phyloP scores from a whole-genome alignment of 2,797 vertebrate species.

The Pogonophryne albipinna region DNA sequence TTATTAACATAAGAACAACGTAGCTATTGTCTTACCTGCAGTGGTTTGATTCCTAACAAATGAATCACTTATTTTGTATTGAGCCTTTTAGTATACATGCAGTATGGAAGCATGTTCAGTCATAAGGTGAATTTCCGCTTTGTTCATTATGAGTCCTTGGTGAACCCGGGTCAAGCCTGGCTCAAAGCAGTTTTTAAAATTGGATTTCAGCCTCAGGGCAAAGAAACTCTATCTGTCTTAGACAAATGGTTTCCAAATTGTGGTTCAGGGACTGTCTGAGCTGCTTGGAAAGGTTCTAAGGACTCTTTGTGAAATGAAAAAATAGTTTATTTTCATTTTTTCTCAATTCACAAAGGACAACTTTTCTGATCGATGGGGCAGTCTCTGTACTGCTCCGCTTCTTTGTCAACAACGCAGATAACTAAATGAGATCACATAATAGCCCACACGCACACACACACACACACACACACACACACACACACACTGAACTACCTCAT shows the following conservation, averaged over 20 bases:
- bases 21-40: constrained; percentile 1
- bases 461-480: not conserved
- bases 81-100: constrained; percentile 12
- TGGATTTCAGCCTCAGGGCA: constrained; percentile 29
- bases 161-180: constrained; percentile 13
- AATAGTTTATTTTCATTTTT: constrained; percentile 11
- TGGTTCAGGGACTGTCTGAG: constrained; percentile 6
- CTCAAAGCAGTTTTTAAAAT: constrained; percentile 19
- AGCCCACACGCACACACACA: not conserved
- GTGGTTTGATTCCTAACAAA: constrained; percentile 19
- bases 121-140: constrained; percentile 23
- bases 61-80: constrained; percentile 10
- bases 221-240: constrained; percentile 19
- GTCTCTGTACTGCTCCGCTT: constrained; percentile 3
- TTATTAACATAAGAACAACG: not conserved
- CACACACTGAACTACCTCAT: not conserved
- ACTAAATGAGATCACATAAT: constrained; percentile 35
- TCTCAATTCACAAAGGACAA: constrained; percentile 18
- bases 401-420: constrained; percentile 18
- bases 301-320: not conserved
- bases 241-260: constrained; percentile 20
- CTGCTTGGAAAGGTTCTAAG: not conserved
- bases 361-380: constrained; percentile 30
- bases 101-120: constrained; percentile 8
- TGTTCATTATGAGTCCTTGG: constrained; percentile 6